Base-by-base conservation (phyloP, 2,797 vertebrate species). In the Neosilurus mollespiculum region DNA sequence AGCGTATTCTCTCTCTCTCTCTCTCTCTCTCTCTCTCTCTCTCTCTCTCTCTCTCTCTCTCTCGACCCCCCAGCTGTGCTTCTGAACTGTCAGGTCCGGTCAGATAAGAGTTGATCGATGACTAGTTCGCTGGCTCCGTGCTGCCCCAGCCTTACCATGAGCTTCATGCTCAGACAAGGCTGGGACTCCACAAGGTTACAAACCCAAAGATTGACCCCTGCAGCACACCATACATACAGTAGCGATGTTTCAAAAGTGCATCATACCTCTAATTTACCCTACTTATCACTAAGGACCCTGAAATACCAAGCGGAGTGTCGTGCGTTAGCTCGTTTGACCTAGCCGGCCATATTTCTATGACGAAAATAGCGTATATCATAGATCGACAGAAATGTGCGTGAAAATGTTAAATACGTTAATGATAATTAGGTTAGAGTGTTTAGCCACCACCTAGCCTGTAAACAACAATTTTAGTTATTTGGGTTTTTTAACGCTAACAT, bases 11-110 rank as follows among this genome's bases (percentile, higher is more conserved):
- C 86, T 84, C 81, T 87, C 70, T 83, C 78, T 78, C 83, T 80
- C 67, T 87, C 77, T 77, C 81, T 80, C 43, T 70, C 80, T 62
- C 80, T 80, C 64, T 77, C 64, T 82, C 78, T 87, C 76, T 70
- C 70, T 72, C 70, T 72, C 49, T 26, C 70, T 24, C 34, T 43
- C 34, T 22, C 67, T 49, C 69, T 15, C 43, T 14, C 67, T 12
- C 37, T 12, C 67, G 0, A 49, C 78, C 85, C 89, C 85, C 89
- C 71, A 80, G 43, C 84, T 90, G 82, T 22, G 89, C 87, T 92
- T 90, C 86, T 91, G 84, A 90, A 80, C 86, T 89, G 87, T 88
- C 84, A 79, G 81, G 75, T 73, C 72, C 82, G 49, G 37, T 78
- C 70, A 83, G 80, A 88, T 89, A 85, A 88, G 59, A 30, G 16